Conservation (phyloP, 2,888 invertebrate genomes). For the Quadroppia sp. region DNA sequence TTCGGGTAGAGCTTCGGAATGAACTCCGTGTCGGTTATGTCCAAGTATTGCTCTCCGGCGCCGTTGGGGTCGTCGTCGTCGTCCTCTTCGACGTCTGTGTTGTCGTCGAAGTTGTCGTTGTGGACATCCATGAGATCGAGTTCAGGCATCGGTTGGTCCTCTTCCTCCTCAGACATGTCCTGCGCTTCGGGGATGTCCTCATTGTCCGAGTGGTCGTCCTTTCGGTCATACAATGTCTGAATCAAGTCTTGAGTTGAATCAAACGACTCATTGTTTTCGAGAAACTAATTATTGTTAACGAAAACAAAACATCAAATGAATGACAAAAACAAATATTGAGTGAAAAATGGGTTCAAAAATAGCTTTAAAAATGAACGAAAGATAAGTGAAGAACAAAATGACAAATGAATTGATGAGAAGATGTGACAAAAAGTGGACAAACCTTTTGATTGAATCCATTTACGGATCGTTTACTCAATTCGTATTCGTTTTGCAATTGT, state of each 20-base stretch:
- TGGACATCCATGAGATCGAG: neutral
- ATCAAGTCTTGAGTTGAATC: neutral
- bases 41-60: slow-evolving; percentile 10
- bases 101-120: neutral
- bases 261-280: neutral
- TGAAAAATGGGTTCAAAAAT: too few relatives aligned
- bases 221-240: neutral
- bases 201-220: neutral
- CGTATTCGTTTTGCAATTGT: slow-evolving; percentile 29
- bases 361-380: too few relatives aligned
- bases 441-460: neutral
- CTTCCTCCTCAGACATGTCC: neutral
- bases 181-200: neutral
- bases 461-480: neutral
- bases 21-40: slow-evolving; percentile 6
- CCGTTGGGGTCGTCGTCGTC: slow-evolving; percentile 19
- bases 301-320: neutral
- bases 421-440: neutral
- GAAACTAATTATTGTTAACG: neutral
- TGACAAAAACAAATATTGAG: neutral
- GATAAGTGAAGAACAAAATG: too few relatives aligned
- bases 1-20: too few relatives aligned
- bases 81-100: neutral
- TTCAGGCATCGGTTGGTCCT: neutral
- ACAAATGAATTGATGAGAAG: too few relatives aligned